Evolutionary conservation across 2,888 invertebrate genomes (phyloP), one percentile per base, ranked within the genome.

Genomic region (Noctua comes): DNA sequence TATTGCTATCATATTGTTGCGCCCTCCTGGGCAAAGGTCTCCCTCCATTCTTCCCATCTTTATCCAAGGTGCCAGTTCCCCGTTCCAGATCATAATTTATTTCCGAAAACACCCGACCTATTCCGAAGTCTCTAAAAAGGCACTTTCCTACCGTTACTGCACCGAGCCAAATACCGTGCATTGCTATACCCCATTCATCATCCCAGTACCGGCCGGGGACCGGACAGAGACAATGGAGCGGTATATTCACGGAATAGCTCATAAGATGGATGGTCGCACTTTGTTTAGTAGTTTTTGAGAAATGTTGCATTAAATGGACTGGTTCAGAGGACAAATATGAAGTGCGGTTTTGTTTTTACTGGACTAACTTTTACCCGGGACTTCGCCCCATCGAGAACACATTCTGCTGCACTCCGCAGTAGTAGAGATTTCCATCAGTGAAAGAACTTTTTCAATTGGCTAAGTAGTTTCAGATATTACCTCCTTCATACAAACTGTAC

Each of bases 261-360:
- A 27, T 21, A 70, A 73, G 80, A 82, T 82, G 43, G 46, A 82
- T 82, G 84, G 65, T 31, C 27, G 8, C 13, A 31, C 16, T 36
- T 40, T 59, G 73, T 69, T 72, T 62, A 66, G 73, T 73, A 84
- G 84, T 84, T 79, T 79, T 79, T 84, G 79, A 84, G 79, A 51
- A 66, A 73, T 84, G 10, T 31, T 51, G 8, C 24, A 46, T 27
- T 82, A 68, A 76, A 82, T 65, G 27, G 51, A 27, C 21, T 62
- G 5, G 8, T 80, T n/a, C 11, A 43, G 36, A 2, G 57, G n/a
- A 71, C 31, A 62, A 36, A 59, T 78, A 78, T 71, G 54, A 36
- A 24, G 36, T 27, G 2, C 0, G 5, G 65, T 54, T 21, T 43
- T 80, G 13, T 62, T 46, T 71, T n/a, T 36, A 18, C 1, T 40